A percentile compares a stretch with the other conserved stretches of the same genome.
Conservation (phyloP, 1,140 invertebrate genomes). For the Nebria ingens region DNA sequence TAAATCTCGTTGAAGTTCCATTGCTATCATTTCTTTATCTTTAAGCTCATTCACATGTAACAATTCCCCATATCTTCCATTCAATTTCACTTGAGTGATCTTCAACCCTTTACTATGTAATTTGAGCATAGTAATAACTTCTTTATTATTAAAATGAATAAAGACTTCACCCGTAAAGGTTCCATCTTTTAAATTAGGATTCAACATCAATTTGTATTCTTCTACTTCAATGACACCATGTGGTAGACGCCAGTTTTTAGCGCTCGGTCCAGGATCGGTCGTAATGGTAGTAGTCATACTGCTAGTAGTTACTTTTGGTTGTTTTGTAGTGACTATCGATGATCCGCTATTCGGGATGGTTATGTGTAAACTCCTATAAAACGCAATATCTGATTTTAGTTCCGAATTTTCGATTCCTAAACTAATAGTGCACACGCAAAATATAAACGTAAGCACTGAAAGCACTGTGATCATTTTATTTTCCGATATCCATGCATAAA, state of each 20-base stretch:
- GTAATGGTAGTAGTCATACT: neutral
- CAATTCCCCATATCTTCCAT: too few relatives aligned
- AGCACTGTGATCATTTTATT: too few relatives aligned
- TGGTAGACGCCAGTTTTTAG: conserved; percentile 31
- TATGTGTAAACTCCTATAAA: neutral
- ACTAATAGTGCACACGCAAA: neutral
- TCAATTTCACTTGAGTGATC: conserved; percentile 35
- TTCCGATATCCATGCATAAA: too few relatives aligned
- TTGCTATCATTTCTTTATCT: conserved; percentile 21
- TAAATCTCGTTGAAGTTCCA: conserved; percentile 14
- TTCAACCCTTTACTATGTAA: conserved; percentile 60
- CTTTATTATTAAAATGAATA: conserved; percentile 50
- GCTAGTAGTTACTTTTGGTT: neutral
- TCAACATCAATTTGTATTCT: conserved; percentile 64
- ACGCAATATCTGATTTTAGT: neutral
- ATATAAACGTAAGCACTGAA: conserved; percentile 1
- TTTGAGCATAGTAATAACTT: conserved; percentile 47
- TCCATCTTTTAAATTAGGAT: conserved; percentile 61
- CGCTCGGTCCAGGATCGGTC: neutral
- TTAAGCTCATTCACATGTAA: conserved; percentile 15
- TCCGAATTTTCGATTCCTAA: neutral
- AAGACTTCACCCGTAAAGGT: conserved; percentile 59
- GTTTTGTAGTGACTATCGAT: neutral
- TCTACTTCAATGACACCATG: conserved; percentile 50
- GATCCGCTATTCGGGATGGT: neutral